A percentile compares a stretch with the other conserved stretches of the same genome.
These are phyloP conservation scores for Drosophila biarmipes DNA, from an alignment of 1,140 invertebrate genomes.

Conservation along the genomic window DNA sequence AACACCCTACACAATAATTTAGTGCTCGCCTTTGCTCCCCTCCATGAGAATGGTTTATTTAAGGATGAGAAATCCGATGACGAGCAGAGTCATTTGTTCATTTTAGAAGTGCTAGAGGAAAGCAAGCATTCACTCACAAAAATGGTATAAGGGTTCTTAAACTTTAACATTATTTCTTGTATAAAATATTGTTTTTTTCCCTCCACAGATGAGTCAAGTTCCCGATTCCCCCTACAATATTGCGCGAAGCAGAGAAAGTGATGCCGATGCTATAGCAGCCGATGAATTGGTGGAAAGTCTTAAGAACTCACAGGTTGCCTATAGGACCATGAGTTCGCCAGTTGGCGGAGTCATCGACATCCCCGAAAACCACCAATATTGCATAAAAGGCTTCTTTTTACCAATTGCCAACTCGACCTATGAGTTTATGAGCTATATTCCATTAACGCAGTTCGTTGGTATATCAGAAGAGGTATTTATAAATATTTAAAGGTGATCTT, in stretches of 20 bases:
- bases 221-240: background rate
- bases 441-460: conserved; percentile 14
- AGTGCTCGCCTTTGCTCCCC: conserved; percentile 1
- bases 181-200: background rate
- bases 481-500: background rate
- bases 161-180: background rate
- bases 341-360: conserved; percentile 10
- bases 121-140: conserved; percentile 56
- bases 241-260: background rate
- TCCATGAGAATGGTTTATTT: conserved; percentile 21
- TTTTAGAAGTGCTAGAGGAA: conserved; percentile 54
- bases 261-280: background rate
- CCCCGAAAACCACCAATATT: conserved; percentile 5
- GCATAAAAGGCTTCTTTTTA: conserved; percentile 27
- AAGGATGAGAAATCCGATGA: conserved; percentile 52
- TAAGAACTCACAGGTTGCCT: conserved; percentile 9
- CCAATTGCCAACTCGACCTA: background rate
- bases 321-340: conserved; percentile 16
- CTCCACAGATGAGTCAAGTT: conserved; percentile 19
- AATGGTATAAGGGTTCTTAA: conserved; percentile 27
- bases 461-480: conserved; percentile 12
- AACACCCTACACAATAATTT: conserved; percentile 6
- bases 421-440: conserved; percentile 32
- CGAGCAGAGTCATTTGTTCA: conserved; percentile 52
- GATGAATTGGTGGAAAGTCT: conserved; percentile 12